phyloP scores from a whole-genome alignment of 2,797 vertebrate species.

The Halcyon smyrnensis region DNA sequence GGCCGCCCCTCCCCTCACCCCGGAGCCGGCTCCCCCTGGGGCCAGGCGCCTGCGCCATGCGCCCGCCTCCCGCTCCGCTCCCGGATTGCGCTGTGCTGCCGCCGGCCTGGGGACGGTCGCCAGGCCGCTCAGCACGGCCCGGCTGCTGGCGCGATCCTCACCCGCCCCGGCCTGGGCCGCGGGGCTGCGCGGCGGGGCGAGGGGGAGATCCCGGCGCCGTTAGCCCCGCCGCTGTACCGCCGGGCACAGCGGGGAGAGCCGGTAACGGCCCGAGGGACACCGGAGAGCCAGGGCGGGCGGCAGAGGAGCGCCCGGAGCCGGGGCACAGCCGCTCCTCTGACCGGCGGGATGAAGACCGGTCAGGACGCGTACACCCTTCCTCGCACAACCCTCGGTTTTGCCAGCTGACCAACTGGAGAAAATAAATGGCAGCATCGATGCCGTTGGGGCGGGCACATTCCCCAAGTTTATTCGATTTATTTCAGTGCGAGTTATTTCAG shows the following conservation, averaged over 20 bases:
- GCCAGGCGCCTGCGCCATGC: neutral
- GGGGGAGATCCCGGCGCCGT: neutral
- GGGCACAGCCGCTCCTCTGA: too few relatives aligned
- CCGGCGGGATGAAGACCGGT: neutral
- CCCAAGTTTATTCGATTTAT: neutral
- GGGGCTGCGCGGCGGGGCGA: neutral
- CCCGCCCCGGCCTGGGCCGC: too few relatives aligned
- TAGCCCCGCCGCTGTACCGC: neutral
- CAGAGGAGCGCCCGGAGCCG: neutral
- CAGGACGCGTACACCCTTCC: neutral
- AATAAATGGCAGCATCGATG: fast-evolving
- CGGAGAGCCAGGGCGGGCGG: neutral
- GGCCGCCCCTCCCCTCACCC: neutral
- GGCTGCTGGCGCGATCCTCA: neutral
- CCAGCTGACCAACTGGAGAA: neutral
- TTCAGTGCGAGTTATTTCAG: neutral
- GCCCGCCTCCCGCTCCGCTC: neutral
- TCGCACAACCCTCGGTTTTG: fast-evolving
- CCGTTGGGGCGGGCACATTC: fast-evolving
- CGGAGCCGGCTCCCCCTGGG: neutral
- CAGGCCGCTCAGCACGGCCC: neutral
- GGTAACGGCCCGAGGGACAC: fast-evolving
- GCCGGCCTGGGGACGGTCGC: neutral
- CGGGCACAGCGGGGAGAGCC: neutral
- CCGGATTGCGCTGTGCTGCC: neutral